A percentile compares a stretch with the other conserved stretches of the same genome.
phyloP scores from a whole-genome alignment of 2,888 invertebrate genomes.

The Opisthograptis luteolata region DNA sequence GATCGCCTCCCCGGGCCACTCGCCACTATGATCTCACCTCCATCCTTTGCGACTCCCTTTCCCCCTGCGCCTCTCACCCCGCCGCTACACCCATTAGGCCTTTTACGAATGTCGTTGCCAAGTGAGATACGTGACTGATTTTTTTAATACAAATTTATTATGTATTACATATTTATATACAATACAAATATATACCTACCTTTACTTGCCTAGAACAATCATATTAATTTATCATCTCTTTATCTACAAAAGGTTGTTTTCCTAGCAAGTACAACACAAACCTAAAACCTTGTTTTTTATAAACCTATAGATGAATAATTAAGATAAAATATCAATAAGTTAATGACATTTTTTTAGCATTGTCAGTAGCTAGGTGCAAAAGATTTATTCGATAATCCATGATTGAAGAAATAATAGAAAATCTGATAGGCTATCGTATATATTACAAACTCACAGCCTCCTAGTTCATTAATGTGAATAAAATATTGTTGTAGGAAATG shows the following conservation, averaged over 20 bases:
- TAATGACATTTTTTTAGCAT: too few relatives aligned
- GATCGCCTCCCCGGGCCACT: conserved; percentile 83
- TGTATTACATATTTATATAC: neutral
- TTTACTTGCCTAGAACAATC: too few relatives aligned
- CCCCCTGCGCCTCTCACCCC: conserved; percentile 56
- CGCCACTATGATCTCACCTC: conserved; percentile 85
- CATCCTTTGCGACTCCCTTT: conserved; percentile 74
- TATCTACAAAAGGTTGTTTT: too few relatives aligned
- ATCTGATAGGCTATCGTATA: neutral
- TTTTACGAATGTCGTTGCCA: conserved; percentile 62
- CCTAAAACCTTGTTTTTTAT: too few relatives aligned
- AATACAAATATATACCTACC: too few relatives aligned
- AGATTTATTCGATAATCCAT: too few relatives aligned
- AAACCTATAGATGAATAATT: too few relatives aligned
- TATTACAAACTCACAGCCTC: neutral
- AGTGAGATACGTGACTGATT: conserved; percentile 46
- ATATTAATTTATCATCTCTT: too few relatives aligned
- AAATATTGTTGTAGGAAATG: neutral
- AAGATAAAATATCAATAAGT: too few relatives aligned
- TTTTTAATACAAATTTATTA: conserved; percentile 15
- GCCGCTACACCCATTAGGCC: conserved; percentile 71
- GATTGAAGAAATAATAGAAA: neutral
- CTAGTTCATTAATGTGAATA: neutral
- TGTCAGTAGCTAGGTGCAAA: too few relatives aligned
- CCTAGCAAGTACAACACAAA: too few relatives aligned